Evolutionary conservation across 2,797 vertebrate species (phyloP), one percentile per base, ranked within the genome.

Genomic region (Propithecus perrieri): DNA sequence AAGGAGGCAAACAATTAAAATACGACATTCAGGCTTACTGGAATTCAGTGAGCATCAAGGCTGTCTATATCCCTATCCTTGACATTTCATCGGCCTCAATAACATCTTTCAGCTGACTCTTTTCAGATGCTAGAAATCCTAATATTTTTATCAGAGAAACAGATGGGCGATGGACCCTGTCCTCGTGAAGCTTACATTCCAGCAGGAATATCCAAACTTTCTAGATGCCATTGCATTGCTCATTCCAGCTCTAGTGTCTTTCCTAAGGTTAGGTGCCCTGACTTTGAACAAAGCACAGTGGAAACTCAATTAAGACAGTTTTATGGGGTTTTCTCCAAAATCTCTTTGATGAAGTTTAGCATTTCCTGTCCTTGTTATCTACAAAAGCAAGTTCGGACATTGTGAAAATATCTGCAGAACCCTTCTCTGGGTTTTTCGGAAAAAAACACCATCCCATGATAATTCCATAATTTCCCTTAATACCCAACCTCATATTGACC

Each of bases 281-380:
- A 71, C 69, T 96, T 65, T n/a, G 26, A 89, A 89, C 50, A 91
- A 55, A 89, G 50, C 17, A 84, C 65, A 18, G 1, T 69, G 33
- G 20, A 87, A 96, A 94, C 48, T 86, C 79, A 96, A 71, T 71
- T 65, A 83, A 83, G 69, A 89, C 30, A 35, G 18, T 69, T 91
- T 84, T 95, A 50, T 81, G 43, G 65, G 72, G 72, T 84, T 67
- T 71, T 55, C 30, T 59, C 80, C 43, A 97, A 84, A 59, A 94
- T 84, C 28, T 78, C 78, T 81, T 69, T 72, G 33, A 63, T 57
- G n/a, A 95, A 89, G 22, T 7, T 81, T n/a, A 43, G 63, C 5
- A 80, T 89, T 76, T 85, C 83, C 57, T 79, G 30, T 69, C 41
- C 72, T 83, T 92, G 72, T 91, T 35, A 93, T 76, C 71, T 74